Conservation (phyloP, 2,888 invertebrate genomes). For the Elegia similella region DNA sequence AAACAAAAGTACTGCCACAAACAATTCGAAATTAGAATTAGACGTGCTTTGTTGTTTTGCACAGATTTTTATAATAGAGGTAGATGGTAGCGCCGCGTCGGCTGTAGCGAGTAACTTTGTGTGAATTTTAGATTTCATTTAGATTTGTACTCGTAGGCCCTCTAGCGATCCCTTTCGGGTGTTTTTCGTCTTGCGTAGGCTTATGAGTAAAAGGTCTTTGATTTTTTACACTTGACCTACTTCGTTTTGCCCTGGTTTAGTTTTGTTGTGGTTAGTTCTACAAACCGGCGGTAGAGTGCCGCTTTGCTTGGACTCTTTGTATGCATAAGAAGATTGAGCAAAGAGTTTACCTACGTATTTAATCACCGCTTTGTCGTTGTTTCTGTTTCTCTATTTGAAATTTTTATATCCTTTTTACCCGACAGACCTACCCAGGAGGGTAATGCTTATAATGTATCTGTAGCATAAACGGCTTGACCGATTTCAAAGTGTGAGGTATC, state of each 20-base stretch:
- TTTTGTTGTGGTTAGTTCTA: conserved; percentile 7
- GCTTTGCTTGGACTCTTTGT: not conserved
- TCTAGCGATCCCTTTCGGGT: conserved; percentile 1
- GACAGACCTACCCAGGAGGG: too few species aligned
- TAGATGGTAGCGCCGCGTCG: not conserved
- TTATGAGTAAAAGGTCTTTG: not conserved
- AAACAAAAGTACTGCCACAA: not conserved
- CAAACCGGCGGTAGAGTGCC: conserved; percentile 1
- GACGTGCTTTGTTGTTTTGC: not conserved
- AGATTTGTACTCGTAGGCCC: not conserved
- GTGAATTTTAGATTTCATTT: not conserved
- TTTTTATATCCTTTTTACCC: too few species aligned
- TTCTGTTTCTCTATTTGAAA: not conserved
- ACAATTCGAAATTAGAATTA: not conserved
- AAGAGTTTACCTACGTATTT: not conserved
- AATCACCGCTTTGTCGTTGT: not conserved
- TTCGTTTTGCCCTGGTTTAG: not conserved
- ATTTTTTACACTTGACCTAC: not conserved
- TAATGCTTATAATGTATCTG: too few species aligned
- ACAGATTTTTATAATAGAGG: not conserved
- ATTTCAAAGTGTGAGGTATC: too few species aligned
- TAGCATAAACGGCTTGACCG: too few species aligned
- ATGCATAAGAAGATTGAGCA: not conserved
- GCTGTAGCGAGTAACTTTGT: not conserved
- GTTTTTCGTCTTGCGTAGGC: not conserved